These are phyloP conservation scores for Nebria salina DNA, from an alignment of 2,888 invertebrate species.

Conservation along the genomic window DNA sequence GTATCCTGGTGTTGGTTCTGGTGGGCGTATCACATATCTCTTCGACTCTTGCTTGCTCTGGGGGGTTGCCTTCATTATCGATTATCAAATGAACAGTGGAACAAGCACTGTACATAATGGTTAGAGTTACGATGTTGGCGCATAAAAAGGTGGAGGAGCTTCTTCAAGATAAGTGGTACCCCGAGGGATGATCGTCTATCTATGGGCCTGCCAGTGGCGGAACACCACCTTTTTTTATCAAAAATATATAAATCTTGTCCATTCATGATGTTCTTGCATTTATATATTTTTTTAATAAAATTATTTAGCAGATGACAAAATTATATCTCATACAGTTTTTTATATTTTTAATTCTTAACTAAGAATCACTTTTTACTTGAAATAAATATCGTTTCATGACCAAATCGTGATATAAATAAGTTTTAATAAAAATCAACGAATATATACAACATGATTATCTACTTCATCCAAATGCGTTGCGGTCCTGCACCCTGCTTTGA, in stretches of 20 bases:
- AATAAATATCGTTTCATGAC: no score
- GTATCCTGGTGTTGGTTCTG: not conserved
- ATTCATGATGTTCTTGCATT: not conserved
- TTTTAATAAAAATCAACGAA: no score
- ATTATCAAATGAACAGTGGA: constrained; percentile 42
- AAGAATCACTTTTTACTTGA: no score
- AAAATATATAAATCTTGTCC: constrained; percentile 22
- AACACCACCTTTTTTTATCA: constrained; percentile 11
- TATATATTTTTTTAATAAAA: not conserved
- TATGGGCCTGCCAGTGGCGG: not conserved
- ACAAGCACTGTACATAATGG: constrained; percentile 43
- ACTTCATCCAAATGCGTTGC: no score
- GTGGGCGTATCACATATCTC: constrained; percentile 35
- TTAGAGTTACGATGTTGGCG: constrained; percentile 39
- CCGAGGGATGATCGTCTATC: constrained; percentile 34
- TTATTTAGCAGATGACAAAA: no score
- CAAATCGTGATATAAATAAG: no score
- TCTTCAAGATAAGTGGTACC: constrained; percentile 42
- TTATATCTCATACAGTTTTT: no score
- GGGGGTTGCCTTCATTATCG: constrained; percentile 37
- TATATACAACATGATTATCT: no score
- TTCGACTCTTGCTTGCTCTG: not conserved
- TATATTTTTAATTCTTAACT: no score
- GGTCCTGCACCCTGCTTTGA: no score
- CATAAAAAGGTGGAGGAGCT: constrained; percentile 37